Conservation (phyloP, 2,113 vertebrate genomes). For the Columba livia region DNA sequence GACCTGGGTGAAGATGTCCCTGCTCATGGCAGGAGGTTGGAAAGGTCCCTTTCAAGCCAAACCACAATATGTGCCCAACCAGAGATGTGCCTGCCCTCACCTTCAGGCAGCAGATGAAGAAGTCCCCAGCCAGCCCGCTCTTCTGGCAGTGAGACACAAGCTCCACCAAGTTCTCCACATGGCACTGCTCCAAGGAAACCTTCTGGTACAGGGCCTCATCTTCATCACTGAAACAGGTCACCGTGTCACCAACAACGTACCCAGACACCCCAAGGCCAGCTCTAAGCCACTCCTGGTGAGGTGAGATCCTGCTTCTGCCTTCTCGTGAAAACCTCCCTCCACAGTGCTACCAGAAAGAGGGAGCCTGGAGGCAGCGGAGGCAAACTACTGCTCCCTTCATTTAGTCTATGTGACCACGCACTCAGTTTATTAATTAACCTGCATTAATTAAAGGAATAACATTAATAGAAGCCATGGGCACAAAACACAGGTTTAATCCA, state of each 20-base stretch:
- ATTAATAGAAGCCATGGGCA: background rate
- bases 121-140: conserved; percentile 86
- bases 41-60: no score
- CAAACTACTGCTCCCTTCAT: background rate
- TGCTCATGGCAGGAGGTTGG: no score
- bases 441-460: background rate
- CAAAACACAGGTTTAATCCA: background rate
- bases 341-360: background rate
- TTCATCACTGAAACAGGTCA: conserved; percentile 75
- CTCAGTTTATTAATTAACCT: conserved; percentile 22
- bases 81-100: conserved; percentile 62
- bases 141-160: conserved; percentile 84
- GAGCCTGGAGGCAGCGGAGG: background rate
- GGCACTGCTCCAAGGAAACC: conserved; percentile 87
- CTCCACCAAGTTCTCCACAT: conserved; percentile 81
- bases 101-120: conserved; percentile 90
- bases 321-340: background rate
- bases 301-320: background rate
- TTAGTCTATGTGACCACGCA: background rate
- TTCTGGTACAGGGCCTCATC: conserved; percentile 90
- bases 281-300: background rate
- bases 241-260: background rate
- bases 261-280: background rate
- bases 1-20: no score
- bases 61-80: background rate